Percentiles rank a stretch among this genome's conserved stretches.
Evolutionary conservation across 2,797 vertebrate species (phyloP).

Genomic region (Onychomys leucogaster): DNA sequence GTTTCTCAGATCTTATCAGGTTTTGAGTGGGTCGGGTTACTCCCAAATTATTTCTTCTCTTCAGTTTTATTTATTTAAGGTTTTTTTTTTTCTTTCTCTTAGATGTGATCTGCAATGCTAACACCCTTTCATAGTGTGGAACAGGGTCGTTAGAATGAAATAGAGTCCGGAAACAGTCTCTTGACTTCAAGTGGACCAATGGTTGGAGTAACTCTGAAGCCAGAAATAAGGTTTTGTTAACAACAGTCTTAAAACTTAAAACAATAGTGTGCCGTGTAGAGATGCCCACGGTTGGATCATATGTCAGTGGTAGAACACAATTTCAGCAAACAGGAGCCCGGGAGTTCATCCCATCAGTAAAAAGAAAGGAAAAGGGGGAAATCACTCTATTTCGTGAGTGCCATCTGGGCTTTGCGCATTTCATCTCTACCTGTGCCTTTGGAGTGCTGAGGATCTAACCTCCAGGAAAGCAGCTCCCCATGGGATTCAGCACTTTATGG

Average conservation of each 20-base stretch:
- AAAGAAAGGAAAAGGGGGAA: neutral
- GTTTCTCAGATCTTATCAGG: constrained; percentile 55
- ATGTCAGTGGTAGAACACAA: neutral
- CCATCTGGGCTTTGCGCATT: neutral
- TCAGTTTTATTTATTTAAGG: neutral
- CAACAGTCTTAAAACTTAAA: constrained; percentile 15
- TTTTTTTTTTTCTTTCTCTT: neutral
- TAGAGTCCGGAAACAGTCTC: constrained; percentile 28
- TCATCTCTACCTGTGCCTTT: neutral
- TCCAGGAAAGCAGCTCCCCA: neutral
- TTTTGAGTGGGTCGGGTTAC: constrained; percentile 67
- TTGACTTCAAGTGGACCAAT: constrained; percentile 25
- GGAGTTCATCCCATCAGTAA: neutral
- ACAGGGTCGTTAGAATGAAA: constrained; percentile 15
- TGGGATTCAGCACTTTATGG: neutral
- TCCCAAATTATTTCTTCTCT: constrained; percentile 54
- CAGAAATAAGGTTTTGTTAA: constrained; percentile 45
- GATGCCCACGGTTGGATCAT: neutral
- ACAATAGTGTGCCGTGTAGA: neutral
- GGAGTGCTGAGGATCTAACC: neutral
- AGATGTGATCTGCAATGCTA: constrained; percentile 26
- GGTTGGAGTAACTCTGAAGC: constrained; percentile 23
- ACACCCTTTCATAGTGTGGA: constrained; percentile 2
- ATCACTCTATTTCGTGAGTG: neutral
- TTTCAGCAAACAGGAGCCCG: neutral